phyloP scores from a whole-genome alignment of 2,888 invertebrate species.

The Chrysolina oricalcia region DNA sequence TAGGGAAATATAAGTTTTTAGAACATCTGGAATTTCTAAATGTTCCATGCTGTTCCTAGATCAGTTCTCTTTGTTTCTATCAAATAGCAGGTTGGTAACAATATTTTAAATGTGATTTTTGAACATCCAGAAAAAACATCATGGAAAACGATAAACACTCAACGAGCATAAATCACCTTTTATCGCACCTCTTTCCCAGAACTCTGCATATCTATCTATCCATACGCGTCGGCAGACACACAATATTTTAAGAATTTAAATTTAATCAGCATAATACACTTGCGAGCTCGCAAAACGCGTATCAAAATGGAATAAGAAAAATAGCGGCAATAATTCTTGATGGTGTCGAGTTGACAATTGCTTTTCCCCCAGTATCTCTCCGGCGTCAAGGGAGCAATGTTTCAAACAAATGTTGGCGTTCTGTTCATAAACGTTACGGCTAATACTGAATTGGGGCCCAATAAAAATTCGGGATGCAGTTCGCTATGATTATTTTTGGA shows the following conservation, averaged over 20 bases:
- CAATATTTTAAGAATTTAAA: constrained; percentile 61
- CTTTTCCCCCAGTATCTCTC: constrained; percentile 63
- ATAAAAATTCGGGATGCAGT: constrained; percentile 33
- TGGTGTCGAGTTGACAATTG: constrained; percentile 71
- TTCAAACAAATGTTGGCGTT: constrained; percentile 63
- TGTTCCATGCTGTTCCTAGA: too few relatives aligned
- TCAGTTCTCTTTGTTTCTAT: too few relatives aligned
- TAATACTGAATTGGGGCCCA: constrained; percentile 41
- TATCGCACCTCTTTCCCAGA: constrained; percentile 43
- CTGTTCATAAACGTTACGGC: constrained; percentile 46
- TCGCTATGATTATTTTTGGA: constrained; percentile 8
- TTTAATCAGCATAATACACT: constrained; percentile 68
- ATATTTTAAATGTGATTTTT: too few relatives aligned
- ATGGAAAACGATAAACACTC: neutral
- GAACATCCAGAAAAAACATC: neutral
- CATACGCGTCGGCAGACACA: constrained; percentile 45
- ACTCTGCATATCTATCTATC: constrained; percentile 50
- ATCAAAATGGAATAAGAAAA: constrained; percentile 68
- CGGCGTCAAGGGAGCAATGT: constrained; percentile 67
- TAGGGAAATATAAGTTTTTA: too few relatives aligned
- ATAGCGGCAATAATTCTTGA: constrained; percentile 69
- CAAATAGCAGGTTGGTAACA: too few relatives aligned
- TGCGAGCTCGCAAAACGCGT: constrained; percentile 60
- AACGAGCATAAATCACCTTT: constrained; percentile 42
- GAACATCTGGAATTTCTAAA: too few relatives aligned